Evolutionary conservation across 2,113 vertebrate species (phyloP).

Genomic region (Asarcornis scutulata): DNA sequence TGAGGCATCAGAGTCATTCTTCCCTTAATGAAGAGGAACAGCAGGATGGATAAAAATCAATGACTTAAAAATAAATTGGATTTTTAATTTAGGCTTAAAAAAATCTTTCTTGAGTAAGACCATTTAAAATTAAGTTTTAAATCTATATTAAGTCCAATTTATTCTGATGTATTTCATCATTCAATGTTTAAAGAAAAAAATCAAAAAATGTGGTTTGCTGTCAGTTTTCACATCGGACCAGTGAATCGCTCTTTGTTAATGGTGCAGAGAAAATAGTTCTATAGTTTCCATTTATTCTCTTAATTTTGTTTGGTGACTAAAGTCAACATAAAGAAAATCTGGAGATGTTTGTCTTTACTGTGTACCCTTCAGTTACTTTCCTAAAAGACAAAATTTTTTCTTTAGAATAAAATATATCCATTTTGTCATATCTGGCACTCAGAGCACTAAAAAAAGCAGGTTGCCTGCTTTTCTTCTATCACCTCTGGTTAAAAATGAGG

Average conservation of each 20-base stretch:
- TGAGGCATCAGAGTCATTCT: slow-evolving; percentile 31
- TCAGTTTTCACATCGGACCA: not conserved
- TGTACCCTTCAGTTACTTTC: not conserved
- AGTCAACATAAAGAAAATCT: not conserved
- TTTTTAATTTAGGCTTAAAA: slow-evolving; percentile 33
- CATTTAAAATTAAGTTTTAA: slow-evolving; percentile 32
- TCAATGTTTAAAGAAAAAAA: not conserved
- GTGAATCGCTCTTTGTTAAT: not conserved
- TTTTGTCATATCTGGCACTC: not conserved
- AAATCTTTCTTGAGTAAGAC: not conserved
- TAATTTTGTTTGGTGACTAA: not conserved
- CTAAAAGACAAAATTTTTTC: not conserved
- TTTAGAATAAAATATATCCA: not conserved
- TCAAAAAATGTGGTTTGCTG: not conserved
- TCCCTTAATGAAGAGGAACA: slow-evolving; percentile 57
- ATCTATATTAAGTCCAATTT: not conserved
- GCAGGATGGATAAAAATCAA: slow-evolving; percentile 57
- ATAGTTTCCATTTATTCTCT: not conserved
- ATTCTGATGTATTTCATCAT: slow-evolving; percentile 9
- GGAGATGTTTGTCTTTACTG: not conserved
- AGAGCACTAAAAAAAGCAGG: not conserved
- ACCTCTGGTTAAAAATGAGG: not conserved
- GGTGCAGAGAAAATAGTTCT: not conserved
- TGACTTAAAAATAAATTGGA: slow-evolving; percentile 34
- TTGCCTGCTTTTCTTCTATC: not conserved